These are phyloP conservation scores for Cossypha caffra DNA, from an alignment of 2,797 vertebrate species.

Conservation along the genomic window DNA sequence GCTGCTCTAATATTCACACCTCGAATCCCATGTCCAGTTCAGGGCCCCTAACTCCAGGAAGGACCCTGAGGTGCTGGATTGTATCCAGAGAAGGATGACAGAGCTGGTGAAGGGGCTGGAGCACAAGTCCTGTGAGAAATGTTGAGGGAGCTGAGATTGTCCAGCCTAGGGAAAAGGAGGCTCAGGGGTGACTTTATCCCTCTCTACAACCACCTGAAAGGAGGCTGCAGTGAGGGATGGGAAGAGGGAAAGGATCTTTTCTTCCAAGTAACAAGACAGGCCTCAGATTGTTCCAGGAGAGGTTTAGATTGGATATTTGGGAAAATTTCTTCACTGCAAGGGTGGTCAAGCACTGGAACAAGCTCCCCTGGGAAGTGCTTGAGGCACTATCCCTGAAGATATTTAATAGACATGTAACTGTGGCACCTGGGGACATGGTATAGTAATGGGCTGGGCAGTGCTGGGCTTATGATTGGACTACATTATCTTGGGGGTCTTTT, in stretches of 20 bases:
- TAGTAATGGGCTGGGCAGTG: not conserved
- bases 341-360: not conserved
- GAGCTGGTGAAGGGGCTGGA: not conserved
- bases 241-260: not conserved
- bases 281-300: not conserved
- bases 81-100: not conserved
- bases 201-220: not conserved
- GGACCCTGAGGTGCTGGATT: not conserved
- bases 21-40: not conserved
- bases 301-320: not conserved
- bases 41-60: not conserved
- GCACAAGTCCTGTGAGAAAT: not conserved
- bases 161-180: not conserved
- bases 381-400: not conserved
- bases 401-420: not conserved
- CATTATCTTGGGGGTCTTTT: not conserved
- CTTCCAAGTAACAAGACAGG: not conserved
- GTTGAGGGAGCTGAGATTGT: not conserved
- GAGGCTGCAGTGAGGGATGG: rapidly evolving
- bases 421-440: not conserved
- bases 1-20: not conserved
- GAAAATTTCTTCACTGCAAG: not conserved
- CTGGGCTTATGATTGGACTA: not conserved
- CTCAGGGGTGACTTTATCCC: not conserved
- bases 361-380: not conserved